Percentiles rank a stretch among this genome's conserved stretches.
Evolutionary conservation across 2,113 vertebrate genomes (phyloP).

Genomic region (Phalacrocorax carbo): DNA sequence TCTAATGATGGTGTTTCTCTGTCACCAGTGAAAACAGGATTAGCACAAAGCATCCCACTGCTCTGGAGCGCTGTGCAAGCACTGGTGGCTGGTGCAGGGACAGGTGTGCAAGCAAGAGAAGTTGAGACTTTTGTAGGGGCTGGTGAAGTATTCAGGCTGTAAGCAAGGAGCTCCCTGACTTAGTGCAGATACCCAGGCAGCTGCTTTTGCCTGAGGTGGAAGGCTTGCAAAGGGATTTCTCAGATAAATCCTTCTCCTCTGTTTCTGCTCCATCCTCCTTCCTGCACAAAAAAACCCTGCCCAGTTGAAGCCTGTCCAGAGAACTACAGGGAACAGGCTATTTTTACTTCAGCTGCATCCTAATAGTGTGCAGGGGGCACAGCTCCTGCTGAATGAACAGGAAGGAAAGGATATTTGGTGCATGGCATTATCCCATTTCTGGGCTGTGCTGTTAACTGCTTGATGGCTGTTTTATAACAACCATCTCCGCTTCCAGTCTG

Average conservation of each 20-base stretch:
- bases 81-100: too few relatives aligned
- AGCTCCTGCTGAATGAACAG: not conserved
- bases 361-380: not conserved
- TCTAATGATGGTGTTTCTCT: not conserved
- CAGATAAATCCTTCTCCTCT: not conserved
- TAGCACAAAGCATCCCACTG: not conserved
- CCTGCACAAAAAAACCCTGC: not conserved
- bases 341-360: constrained; percentile 10
- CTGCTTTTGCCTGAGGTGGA: not conserved
- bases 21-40: not conserved
- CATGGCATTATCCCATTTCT: not conserved
- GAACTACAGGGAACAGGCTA: not conserved
- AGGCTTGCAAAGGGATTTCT: not conserved
- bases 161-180: not conserved
- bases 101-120: not conserved
- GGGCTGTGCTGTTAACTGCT: not conserved
- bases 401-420: not conserved
- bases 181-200: not conserved
- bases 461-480: not conserved
- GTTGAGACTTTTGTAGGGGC: not conserved
- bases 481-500: not conserved
- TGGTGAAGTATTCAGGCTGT: not conserved
- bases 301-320: not conserved
- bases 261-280: not conserved
- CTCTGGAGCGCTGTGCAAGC: not conserved